A percentile compares a stretch with the other conserved stretches of the same genome.
Conservation (phyloP, 1,140 invertebrate genomes). For the Trichonephila inaurata region DNA sequence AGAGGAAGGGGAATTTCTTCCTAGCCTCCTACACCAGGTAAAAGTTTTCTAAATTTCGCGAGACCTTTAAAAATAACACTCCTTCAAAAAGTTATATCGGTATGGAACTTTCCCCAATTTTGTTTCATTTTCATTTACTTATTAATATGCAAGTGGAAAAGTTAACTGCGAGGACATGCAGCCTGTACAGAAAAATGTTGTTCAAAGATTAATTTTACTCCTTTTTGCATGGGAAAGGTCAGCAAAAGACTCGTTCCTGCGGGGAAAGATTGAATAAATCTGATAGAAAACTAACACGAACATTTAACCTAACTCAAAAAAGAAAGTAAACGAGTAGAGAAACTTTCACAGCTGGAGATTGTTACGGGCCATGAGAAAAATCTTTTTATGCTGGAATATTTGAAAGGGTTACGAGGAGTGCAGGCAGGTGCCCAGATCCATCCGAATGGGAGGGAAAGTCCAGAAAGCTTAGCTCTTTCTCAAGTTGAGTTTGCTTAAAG, state of each 20-base stretch:
- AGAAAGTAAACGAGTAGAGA: neutral
- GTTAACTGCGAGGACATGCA: neutral
- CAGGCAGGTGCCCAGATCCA: slow-evolving; percentile 34
- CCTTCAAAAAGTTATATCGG: neutral
- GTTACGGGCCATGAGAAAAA: slow-evolving; percentile 7
- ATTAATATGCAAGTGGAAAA: neutral
- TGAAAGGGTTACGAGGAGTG: slow-evolving; percentile 44
- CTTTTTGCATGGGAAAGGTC: neutral
- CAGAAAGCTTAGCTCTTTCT: neutral
- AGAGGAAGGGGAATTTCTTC: neutral
- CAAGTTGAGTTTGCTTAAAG: neutral
- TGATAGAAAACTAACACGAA: neutral
- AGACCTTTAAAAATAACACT: neutral
- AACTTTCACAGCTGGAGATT: slow-evolving; percentile 27
- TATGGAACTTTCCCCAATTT: neutral
- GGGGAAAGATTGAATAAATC: neutral
- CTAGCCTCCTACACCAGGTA: neutral
- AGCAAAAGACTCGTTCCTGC: neutral
- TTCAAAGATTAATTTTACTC: slow-evolving; percentile 5
- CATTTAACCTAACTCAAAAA: neutral
- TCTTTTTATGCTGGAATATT: neutral
- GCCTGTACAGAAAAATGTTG: neutral
- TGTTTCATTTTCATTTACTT: neutral
- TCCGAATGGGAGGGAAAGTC: neutral
- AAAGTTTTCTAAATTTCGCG: neutral